Evolutionary conservation across 2,888 invertebrate genomes (phyloP), one percentile per base, ranked within the genome.

Genomic region (Epistrophella euchroma): DNA sequence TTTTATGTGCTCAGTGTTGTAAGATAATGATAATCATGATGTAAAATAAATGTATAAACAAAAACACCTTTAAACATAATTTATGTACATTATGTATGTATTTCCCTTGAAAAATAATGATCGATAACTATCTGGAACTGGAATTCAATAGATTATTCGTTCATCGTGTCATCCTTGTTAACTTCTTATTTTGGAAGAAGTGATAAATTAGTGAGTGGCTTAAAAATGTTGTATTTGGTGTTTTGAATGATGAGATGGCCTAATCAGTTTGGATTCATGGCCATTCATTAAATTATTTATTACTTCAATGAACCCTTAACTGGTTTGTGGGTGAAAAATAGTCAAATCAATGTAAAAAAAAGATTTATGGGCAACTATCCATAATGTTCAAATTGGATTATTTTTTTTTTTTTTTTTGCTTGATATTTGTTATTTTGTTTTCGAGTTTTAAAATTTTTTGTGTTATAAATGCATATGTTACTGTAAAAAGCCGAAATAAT

Each of bases 61-160:
- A 22, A 50, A n/a, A 68, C 37, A 50, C 37, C n/a, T 37, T 68
- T 25, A 11, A 19, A n/a, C 6, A 37, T 52, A 68, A 68, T 68
- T 68, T 47, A 68, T 68, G 50, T n/a, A 32, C 32, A 32, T 25
- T 3, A 47, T 40, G n/a, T n/a, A 64, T 45, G 28, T 5, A 50
- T 52, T 68, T 40, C 25, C 68, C 68, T 68, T 68, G 68, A 52
- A 52, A 13, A 19, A 58, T 22, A 35, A 43, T 64, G 64, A 64
- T 64, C 32, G 68, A 68, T 68, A 68, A 35, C 15, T 22, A 50
- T 68, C 35, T 50, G n/a, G n/a, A 68, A 19, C n/a, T 22, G 9
- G n/a, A 15, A 50, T 50, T 35, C 10, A 52, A 47, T 47, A 66
- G 47, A 47, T 43, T 28, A 25, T 64, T n/a, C 6, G 3, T 4